Conservation (phyloP, 1,140 invertebrate species). For the Procambarus virginalis region DNA sequence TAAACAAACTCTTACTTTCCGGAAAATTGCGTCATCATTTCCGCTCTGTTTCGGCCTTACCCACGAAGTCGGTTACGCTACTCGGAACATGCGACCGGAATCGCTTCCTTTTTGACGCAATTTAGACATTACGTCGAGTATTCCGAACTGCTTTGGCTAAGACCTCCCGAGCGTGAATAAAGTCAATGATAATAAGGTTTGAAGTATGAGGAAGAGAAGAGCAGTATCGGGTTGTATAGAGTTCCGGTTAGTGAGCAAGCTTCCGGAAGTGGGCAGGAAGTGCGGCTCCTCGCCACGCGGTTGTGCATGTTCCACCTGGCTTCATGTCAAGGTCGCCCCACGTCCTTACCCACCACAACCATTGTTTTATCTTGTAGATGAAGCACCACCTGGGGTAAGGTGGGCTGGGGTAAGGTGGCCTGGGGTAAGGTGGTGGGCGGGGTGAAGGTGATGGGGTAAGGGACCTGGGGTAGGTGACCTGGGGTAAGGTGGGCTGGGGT, state of each 20-base stretch:
- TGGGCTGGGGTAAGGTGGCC: no score
- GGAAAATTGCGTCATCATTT: constrained; percentile 46
- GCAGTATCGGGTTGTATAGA: background rate
- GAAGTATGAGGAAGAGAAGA: background rate
- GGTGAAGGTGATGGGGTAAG: background rate
- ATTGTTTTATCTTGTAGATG: no score
- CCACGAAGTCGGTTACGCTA: constrained; percentile 28
- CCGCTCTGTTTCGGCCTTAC: constrained; percentile 39
- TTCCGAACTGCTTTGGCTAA: background rate
- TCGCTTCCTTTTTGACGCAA: no score
- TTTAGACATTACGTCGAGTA: background rate
- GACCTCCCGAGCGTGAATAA: background rate
- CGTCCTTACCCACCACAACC: background rate
- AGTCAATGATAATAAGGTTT: background rate
- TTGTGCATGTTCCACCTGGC: constrained; percentile 24
- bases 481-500: background rate
- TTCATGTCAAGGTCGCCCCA: constrained; percentile 31
- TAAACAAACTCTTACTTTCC: constrained; percentile 48
- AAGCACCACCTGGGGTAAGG: background rate
- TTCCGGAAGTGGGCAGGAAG: constrained; percentile 12
- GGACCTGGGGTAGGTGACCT: background rate
- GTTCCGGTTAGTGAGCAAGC: constrained; percentile 19
- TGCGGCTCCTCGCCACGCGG: constrained; percentile 30
- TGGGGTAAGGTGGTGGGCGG: background rate
- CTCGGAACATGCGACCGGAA: background rate